Percentiles rank a stretch among this genome's conserved stretches.
phyloP scores from a whole-genome alignment of 2,888 invertebrate species.

The Tridacna crocea region DNA sequence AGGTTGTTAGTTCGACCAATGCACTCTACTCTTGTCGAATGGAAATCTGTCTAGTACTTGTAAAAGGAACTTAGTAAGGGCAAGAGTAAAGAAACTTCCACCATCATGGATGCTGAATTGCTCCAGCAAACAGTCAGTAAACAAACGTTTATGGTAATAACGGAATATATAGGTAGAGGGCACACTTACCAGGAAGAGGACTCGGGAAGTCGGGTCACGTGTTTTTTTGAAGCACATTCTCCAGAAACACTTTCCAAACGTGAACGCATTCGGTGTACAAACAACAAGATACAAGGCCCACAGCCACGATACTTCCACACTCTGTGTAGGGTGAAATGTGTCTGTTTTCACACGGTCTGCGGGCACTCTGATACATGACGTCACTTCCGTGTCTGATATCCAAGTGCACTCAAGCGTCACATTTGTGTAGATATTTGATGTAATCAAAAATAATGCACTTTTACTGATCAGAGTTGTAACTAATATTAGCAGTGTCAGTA shows the following conservation, averaged over 20 bases:
- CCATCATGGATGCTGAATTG: too few species aligned
- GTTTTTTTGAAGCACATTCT: slow-evolving; percentile 83
- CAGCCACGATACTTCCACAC: slow-evolving; percentile 81
- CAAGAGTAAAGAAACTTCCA: too few species aligned
- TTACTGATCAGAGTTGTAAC: slow-evolving; percentile 94
- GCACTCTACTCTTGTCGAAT: too few species aligned
- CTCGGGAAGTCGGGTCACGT: slow-evolving; percentile 67
- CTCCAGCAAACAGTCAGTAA: too few species aligned
- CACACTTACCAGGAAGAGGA: slow-evolving; percentile 66
- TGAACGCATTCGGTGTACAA: slow-evolving; percentile 83
- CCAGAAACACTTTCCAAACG: slow-evolving; percentile 83
- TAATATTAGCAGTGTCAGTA: slow-evolving; percentile 94
- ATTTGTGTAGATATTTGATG: slow-evolving; percentile 75
- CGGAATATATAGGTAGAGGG: too few species aligned
- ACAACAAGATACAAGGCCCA: slow-evolving; percentile 83
- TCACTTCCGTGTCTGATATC: slow-evolving; percentile 62
- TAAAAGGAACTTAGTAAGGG: too few species aligned
- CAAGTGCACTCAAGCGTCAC: slow-evolving; percentile 70
- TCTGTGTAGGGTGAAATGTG: slow-evolving; percentile 68
- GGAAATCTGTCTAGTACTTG: too few species aligned
- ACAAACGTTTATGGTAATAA: too few species aligned
- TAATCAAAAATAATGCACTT: slow-evolving; percentile 88
- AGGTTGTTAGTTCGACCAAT: too few species aligned
- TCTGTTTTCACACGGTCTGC: slow-evolving; percentile 64
- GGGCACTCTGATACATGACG: slow-evolving; percentile 67